Evolutionary conservation across 2,797 vertebrate species (phyloP).

Genomic region (Sternarchorhynchus goeldii): DNA sequence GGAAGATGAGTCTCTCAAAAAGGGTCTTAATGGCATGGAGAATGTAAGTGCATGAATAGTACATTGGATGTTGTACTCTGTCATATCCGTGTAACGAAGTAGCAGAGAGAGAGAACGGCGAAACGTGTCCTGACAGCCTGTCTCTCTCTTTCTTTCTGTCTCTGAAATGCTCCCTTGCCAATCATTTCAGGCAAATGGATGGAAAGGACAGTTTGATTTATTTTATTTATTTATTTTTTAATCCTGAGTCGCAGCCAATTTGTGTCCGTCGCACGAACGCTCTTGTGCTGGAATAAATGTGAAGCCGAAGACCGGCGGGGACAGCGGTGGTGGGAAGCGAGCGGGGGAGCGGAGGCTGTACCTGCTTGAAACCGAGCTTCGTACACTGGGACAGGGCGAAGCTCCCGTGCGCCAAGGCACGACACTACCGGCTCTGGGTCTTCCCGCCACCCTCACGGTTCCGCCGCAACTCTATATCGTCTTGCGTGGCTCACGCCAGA

Average conservation of each 20-base stretch:
- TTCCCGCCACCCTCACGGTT: neutral
- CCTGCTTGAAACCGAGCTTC: slow-evolving; percentile 52
- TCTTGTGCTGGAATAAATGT: slow-evolving; percentile 26
- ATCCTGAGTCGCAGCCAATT: slow-evolving; percentile 58
- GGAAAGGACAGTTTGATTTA: slow-evolving; percentile 61
- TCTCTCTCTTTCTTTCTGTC: slow-evolving; percentile 54
- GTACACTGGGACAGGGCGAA: neutral
- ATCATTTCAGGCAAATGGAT: slow-evolving; percentile 66
- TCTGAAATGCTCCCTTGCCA: slow-evolving; percentile 59
- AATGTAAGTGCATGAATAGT: slow-evolving; percentile 24
- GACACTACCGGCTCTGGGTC: neutral
- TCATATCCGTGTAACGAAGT: slow-evolving; percentile 34
- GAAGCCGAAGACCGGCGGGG: slow-evolving; percentile 63
- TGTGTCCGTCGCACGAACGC: slow-evolving; percentile 32
- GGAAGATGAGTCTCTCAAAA: slow-evolving; percentile 21
- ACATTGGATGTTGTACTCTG: slow-evolving; percentile 2
- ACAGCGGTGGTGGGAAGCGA: slow-evolving; percentile 51
- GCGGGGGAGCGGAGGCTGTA: slow-evolving; percentile 35
- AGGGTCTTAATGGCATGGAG: slow-evolving; percentile 20
- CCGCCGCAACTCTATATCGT: neutral
- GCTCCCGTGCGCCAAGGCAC: neutral
- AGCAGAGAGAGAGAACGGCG: slow-evolving; percentile 1
- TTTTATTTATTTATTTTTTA: slow-evolving; percentile 55
- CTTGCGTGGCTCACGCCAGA: neutral
- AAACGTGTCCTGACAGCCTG: slow-evolving; percentile 6